Evolutionary conservation across 2,113 vertebrate species (phyloP).

Genomic region (Pseudolaguvia tuberculata): DNA sequence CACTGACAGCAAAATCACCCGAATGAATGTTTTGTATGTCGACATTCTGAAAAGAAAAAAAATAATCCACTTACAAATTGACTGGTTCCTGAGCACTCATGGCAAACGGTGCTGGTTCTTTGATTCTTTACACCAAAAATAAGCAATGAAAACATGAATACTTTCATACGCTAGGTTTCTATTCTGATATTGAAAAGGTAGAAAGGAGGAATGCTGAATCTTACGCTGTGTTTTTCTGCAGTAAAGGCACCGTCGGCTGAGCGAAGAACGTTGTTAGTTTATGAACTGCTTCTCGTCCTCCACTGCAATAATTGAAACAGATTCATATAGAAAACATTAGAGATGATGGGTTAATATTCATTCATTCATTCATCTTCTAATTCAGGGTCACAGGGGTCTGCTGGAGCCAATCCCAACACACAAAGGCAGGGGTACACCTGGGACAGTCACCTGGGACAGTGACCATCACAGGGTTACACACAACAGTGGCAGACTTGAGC

Average conservation of each 20-base stretch:
- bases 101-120: constrained; percentile 18
- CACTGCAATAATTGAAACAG: constrained; percentile 55
- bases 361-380: too few species aligned
- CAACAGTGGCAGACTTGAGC: too few species aligned
- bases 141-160: neutral
- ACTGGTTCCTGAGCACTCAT: constrained; percentile 39
- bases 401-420: too few species aligned
- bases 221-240: constrained; percentile 24
- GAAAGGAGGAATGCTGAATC: neutral
- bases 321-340: neutral
- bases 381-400: too few species aligned
- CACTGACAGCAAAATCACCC: constrained; percentile 16
- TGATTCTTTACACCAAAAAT: neutral
- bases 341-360: too few species aligned
- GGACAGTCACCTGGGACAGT: too few species aligned
- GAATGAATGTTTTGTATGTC: constrained; percentile 28
- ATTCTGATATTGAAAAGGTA: neutral
- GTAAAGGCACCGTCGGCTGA: constrained; percentile 44
- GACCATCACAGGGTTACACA: too few species aligned
- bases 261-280: constrained; percentile 71
- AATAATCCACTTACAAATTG: constrained; percentile 31
- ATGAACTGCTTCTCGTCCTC: constrained; percentile 70
- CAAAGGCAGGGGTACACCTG: too few species aligned
- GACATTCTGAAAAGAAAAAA: constrained; percentile 9
- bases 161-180: neutral